Percentiles rank a stretch among this genome's conserved stretches.
Conservation (phyloP, 2,113 vertebrate species). For the Amazona guildingii region DNA sequence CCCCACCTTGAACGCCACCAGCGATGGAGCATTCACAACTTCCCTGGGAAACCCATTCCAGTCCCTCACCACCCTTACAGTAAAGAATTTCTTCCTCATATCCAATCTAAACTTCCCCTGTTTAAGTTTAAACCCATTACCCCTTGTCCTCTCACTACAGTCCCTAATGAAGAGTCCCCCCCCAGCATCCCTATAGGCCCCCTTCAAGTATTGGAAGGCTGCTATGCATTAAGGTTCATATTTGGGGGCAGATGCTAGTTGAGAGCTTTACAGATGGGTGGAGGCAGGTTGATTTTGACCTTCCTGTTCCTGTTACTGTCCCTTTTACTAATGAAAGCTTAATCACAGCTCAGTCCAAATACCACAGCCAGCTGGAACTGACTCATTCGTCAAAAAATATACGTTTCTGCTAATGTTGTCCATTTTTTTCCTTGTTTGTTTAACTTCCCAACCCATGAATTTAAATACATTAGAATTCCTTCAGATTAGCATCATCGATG, state of each 20-base stretch:
- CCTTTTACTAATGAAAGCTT: constrained; percentile 1
- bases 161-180: too few relatives aligned
- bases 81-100: too few relatives aligned
- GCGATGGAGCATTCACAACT: too few relatives aligned
- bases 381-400: constrained; percentile 37
- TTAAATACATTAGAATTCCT: not conserved
- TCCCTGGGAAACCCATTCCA: too few relatives aligned
- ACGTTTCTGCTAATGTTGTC: not conserved
- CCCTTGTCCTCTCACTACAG: too few relatives aligned
- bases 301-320: not conserved
- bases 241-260: not conserved
- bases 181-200: too few relatives aligned
- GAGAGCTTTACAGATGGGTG: not conserved
- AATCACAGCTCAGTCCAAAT: not conserved
- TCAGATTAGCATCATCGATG: not conserved
- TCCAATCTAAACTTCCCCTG: too few relatives aligned
- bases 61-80: too few relatives aligned
- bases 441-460: not conserved
- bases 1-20: too few relatives aligned
- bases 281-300: constrained; percentile 32
- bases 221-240: not conserved
- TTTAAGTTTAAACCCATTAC: too few relatives aligned
- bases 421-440: not conserved
- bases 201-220: too few relatives aligned
- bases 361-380: constrained; percentile 21